Evolutionary conservation across 2,797 vertebrate species (phyloP).

Genomic region (Galago senegalensis): DNA sequence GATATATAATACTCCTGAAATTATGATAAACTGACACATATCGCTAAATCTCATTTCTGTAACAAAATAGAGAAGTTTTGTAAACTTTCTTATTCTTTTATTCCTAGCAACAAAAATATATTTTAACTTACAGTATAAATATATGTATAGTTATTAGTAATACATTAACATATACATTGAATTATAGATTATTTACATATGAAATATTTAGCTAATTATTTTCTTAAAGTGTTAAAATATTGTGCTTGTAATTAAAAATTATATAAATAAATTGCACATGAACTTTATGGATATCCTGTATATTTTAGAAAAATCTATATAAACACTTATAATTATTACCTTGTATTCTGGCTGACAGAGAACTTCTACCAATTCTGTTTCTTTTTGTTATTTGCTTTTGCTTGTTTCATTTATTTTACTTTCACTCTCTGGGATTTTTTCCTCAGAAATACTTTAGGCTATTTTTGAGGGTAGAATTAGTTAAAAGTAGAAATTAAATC

Average conservation of each 20-base stretch:
- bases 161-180: neutral
- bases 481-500: neutral
- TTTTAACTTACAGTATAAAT: neutral
- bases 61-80: neutral
- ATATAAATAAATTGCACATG: too few species aligned
- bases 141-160: neutral
- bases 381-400: neutral
- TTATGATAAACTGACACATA: neutral
- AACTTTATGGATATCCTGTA: too few species aligned
- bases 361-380: neutral
- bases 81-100: neutral
- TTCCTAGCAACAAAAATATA: constrained; percentile 3
- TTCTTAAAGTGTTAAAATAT: neutral
- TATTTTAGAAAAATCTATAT: neutral
- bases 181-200: neutral
- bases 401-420: neutral
- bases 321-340: neutral
- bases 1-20: neutral
- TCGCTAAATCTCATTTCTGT: neutral
- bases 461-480: neutral
- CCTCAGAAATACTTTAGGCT: neutral
- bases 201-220: constrained; percentile 8
- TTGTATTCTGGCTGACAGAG: neutral
- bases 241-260: neutral
- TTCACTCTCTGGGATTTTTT: neutral